Base-by-base conservation (phyloP, 2,888 invertebrate genomes). In the Tetheella fluctuosa region DNA sequence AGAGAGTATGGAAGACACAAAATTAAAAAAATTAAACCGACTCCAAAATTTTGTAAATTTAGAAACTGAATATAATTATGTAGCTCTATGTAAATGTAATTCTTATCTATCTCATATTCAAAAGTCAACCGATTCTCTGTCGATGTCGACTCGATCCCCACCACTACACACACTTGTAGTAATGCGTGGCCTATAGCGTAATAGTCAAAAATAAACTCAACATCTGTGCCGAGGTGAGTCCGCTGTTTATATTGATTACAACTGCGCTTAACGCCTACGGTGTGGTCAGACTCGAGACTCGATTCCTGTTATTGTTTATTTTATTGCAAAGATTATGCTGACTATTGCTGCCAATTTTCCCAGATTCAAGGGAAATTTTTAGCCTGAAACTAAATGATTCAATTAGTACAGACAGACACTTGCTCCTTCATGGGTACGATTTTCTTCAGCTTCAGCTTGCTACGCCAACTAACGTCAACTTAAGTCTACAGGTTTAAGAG, bases 191-290 rank as follows among this genome's bases (percentile, higher is more conserved):
- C 63, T 59, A 65, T 67, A 70, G 64, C 76, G 79, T 76, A 76
- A 76, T 71, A 65, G 39, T 70, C 78, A 70, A 70, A 80, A 78
- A 79, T 76, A 79, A 63, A 65, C 67, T 63, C 58, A 54, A 61
- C 65, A 81, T 76, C 70, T 63, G 73, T 76, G 69, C 71, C 81
- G 80, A 81, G 81, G 81, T 80, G 74, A 80, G 68, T 20, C 48
- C 61, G 59, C 60, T 61, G 62, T 65, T 66, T 65, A 61, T 58
- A 59, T 25, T 37, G 39, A 39, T 59, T 60, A 54, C 60, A 23
- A 12, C 58, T 48, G 20, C 48, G 2, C 10, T 48, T 20, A 6
- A 48, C 48, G 48, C 48, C 48, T 48, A 48, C 48, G 20, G 10
- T 10, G 48, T 20, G 42, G 42, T 42, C 42, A 17, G 42, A 42